Conservation (phyloP, 2,888 invertebrate species). For the Strigamia transsilvanica region DNA sequence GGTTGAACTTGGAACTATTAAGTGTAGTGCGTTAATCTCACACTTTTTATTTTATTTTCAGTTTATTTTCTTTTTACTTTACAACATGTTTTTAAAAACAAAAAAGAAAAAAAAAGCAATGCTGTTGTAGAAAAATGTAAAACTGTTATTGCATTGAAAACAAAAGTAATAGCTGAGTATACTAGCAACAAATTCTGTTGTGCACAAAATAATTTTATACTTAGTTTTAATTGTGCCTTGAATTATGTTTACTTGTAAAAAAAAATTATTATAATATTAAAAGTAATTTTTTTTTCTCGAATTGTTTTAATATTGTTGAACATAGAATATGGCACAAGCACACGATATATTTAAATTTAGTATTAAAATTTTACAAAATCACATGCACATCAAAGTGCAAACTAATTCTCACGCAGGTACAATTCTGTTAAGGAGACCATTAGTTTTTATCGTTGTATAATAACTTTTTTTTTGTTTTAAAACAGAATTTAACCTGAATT, state of each 20-base stretch:
- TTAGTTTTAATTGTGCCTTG: slow-evolving; percentile 37
- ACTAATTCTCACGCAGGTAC: neutral
- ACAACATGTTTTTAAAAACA: neutral
- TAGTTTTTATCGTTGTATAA: neutral
- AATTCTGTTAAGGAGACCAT: neutral
- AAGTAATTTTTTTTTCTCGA: slow-evolving; percentile 25
- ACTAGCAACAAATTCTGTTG: slow-evolving; percentile 32
- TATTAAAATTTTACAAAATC: slow-evolving; percentile 28
- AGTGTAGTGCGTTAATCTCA: neutral
- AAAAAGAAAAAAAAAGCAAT: slow-evolving; percentile 24
- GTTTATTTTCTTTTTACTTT: slow-evolving; percentile 18
- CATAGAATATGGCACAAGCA: neutral
- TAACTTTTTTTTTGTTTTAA: neutral
- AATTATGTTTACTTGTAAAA: slow-evolving; percentile 25
- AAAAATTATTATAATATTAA: slow-evolving; percentile 25
- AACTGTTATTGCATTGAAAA: slow-evolving; percentile 43
- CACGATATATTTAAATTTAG: slow-evolving; percentile 24
- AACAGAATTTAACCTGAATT: neutral
- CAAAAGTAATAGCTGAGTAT: slow-evolving; percentile 22
- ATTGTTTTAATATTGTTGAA: neutral
- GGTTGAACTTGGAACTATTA: too few species aligned
- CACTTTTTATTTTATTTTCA: slow-evolving; percentile 17
- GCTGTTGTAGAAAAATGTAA: slow-evolving; percentile 36
- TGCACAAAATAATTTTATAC: slow-evolving; percentile 43
- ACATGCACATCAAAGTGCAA: neutral